A percentile compares a stretch with the other conserved stretches of the same genome.
Conservation (phyloP, 2,113 vertebrate species). For the Eptesicus fuscus region DNA sequence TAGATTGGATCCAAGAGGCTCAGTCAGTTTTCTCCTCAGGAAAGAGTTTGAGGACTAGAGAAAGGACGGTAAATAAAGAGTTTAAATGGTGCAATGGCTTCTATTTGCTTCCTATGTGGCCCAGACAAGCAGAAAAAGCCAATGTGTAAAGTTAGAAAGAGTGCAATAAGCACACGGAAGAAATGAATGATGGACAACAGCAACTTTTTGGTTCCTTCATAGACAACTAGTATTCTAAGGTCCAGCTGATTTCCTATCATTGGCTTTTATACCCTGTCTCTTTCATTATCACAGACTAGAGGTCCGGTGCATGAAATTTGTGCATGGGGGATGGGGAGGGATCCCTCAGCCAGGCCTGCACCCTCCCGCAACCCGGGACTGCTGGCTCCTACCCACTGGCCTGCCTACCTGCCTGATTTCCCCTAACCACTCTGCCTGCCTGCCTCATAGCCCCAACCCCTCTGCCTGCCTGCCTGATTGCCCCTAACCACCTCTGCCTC, state of each 20-base stretch:
- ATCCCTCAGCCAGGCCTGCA: too few species aligned
- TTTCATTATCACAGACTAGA: not conserved
- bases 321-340: too few species aligned
- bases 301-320: too few species aligned
- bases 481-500: too few species aligned
- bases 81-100: not conserved
- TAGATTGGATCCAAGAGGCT: not conserved
- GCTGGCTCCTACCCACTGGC: too few species aligned
- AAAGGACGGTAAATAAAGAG: not conserved
- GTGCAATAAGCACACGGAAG: accelerated
- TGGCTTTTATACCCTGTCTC: not conserved
- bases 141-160: not conserved
- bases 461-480: too few species aligned
- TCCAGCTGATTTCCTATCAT: not conserved
- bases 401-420: too few species aligned
- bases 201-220: not conserved
- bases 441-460: too few species aligned
- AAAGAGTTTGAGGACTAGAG: not conserved
- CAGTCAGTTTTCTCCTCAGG: not conserved
- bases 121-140: not conserved
- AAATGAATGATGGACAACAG: not conserved
- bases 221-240: not conserved
- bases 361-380: too few species aligned
- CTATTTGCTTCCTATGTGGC: not conserved
- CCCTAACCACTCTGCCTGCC: too few species aligned